phyloP scores from a whole-genome alignment of 2,797 vertebrate genomes.

The Melanotaenia parkinsoni region DNA sequence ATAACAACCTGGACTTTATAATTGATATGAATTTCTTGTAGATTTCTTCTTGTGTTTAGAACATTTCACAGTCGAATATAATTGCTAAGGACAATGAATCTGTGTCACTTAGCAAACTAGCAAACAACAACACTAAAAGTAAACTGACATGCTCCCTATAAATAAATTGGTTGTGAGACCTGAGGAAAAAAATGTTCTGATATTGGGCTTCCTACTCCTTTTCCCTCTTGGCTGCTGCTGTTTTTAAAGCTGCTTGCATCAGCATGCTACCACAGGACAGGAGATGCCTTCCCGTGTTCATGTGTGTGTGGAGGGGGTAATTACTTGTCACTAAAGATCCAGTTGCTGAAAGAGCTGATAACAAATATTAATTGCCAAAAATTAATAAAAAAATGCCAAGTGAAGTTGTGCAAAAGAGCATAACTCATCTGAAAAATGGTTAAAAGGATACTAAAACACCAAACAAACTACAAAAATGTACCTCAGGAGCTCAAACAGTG shows the following conservation, averaged over 20 bases:
- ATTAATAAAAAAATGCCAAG: too few species aligned
- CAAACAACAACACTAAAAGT: not conserved
- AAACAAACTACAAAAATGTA: too few species aligned
- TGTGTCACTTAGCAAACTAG: not conserved
- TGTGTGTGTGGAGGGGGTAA: not conserved
- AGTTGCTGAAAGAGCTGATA: not conserved
- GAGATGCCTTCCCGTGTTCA: not conserved
- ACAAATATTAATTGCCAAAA: not conserved
- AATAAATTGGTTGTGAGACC: not conserved
- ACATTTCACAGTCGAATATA: not conserved
- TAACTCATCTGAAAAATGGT: too few species aligned
- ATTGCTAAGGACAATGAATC: not conserved
- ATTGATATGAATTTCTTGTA: too few species aligned
- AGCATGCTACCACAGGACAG: not conserved
- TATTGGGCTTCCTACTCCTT: not conserved
- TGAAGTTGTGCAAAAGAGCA: too few species aligned
- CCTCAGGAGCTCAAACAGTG: too few species aligned
- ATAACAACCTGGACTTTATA: too few species aligned
- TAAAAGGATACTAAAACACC: too few species aligned
- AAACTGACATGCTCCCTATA: not conserved
- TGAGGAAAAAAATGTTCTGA: not conserved
- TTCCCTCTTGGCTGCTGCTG: not conserved
- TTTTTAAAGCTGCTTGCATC: not conserved
- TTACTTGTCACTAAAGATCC: conserved; percentile 9
- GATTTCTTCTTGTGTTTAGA: too few species aligned